These are phyloP conservation scores for Pseudachorutes palmiensis DNA, from an alignment of 1,140 invertebrate species.

Conservation along the genomic window DNA sequence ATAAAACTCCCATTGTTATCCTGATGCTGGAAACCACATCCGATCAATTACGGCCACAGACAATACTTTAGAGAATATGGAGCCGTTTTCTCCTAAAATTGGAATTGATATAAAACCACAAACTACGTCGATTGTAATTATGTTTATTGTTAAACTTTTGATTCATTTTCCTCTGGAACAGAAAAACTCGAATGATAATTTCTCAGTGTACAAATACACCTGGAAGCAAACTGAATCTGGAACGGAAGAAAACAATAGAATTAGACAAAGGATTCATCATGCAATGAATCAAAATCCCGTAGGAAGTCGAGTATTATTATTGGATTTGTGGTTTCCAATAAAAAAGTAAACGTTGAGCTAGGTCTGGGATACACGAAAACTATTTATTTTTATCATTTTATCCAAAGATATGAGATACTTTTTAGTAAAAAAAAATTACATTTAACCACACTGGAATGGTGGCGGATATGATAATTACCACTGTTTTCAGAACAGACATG, in stretches of 20 bases:
- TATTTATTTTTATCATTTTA: not conserved
- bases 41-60: not conserved
- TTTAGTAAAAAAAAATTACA: not conserved
- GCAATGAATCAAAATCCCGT: not conserved
- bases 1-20: too few relatives aligned
- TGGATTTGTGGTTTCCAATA: not conserved
- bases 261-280: not conserved
- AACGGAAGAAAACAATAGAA: too few relatives aligned
- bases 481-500: too few relatives aligned
- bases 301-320: not conserved
- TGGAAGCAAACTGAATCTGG: too few relatives aligned
- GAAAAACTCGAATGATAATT: too few relatives aligned
- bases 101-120: not conserved
- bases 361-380: not conserved
- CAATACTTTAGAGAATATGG: not conserved
- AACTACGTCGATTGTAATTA: not conserved
- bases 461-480: too few relatives aligned
- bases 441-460: not conserved
- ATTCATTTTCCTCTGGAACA: not conserved
- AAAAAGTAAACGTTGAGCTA: not conserved
- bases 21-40: not conserved
- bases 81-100: too few relatives aligned
- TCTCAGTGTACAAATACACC: not conserved
- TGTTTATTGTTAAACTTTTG: not conserved
- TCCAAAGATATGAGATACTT: not conserved